Evolutionary conservation across 23 tunicate species (phyloP).

Genomic region (Oikopleura dioica): DNA sequence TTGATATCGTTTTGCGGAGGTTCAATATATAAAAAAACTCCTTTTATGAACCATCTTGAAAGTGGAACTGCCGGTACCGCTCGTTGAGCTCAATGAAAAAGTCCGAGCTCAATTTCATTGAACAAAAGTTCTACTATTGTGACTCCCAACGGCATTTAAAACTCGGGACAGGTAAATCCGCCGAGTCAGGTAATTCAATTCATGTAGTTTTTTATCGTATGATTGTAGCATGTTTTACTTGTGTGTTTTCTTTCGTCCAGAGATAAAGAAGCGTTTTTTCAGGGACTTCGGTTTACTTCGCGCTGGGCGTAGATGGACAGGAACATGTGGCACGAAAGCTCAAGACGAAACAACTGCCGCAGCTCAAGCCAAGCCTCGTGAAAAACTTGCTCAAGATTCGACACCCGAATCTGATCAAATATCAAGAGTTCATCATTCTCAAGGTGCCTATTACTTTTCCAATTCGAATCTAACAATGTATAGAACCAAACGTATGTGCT

Average conservation of each 20-base stretch:
- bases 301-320: neutral
- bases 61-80: neutral
- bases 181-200: neutral
- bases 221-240: too few species aligned
- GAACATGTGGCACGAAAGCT: neutral
- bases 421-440: neutral
- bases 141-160: neutral
- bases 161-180: constrained; percentile 3
- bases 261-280: too few species aligned
- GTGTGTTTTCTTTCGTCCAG: too few species aligned
- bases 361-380: neutral
- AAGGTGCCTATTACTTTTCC: neutral
- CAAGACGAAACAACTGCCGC: constrained; percentile 5
- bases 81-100: neutral
- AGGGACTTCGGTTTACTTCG: neutral
- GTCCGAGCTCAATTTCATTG: neutral
- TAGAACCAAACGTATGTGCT: constrained; percentile 9
- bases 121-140: neutral
- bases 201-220: neutral
- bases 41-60: too few species aligned
- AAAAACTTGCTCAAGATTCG: neutral
- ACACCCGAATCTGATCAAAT: neutral
- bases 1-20: too few species aligned
- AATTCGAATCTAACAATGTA: neutral
- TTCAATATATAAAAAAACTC: too few species aligned